Conservation (phyloP, 2,888 invertebrate species). For the Zonitis immaculata region DNA sequence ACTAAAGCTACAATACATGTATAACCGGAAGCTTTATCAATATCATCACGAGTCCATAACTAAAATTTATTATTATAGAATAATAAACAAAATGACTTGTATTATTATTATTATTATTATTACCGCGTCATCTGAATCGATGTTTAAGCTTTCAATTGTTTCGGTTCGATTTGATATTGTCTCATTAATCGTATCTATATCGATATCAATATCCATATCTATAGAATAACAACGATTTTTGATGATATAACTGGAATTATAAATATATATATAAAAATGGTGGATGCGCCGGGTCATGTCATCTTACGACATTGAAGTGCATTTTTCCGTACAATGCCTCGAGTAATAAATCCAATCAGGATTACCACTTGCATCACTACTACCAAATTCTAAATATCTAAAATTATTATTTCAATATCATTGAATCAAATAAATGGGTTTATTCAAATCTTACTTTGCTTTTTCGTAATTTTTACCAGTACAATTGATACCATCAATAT, state of each 20-base stretch:
- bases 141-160: no score
- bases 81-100: not conserved
- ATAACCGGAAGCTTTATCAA: not conserved
- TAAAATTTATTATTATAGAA: not conserved
- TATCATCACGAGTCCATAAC: not conserved
- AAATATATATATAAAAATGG: not conserved
- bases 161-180: not conserved
- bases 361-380: not conserved
- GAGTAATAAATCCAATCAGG: not conserved
- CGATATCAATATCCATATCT: not conserved
- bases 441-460: not conserved
- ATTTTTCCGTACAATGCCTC: not conserved
- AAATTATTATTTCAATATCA: not conserved
- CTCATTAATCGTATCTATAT: not conserved
- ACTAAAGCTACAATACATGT: not conserved
- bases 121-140: no score
- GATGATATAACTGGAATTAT: not conserved
- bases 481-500: slow-evolving; percentile 12
- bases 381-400: not conserved
- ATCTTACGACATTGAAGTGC: no score
- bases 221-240: not conserved
- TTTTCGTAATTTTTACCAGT: slow-evolving; percentile 13
- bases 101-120: no score
- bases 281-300: slow-evolving; percentile 2
- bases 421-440: not conserved